These are phyloP conservation scores for Ageneiosus marmoratus DNA, from an alignment of 2,113 vertebrate species.

Conservation along the genomic window DNA sequence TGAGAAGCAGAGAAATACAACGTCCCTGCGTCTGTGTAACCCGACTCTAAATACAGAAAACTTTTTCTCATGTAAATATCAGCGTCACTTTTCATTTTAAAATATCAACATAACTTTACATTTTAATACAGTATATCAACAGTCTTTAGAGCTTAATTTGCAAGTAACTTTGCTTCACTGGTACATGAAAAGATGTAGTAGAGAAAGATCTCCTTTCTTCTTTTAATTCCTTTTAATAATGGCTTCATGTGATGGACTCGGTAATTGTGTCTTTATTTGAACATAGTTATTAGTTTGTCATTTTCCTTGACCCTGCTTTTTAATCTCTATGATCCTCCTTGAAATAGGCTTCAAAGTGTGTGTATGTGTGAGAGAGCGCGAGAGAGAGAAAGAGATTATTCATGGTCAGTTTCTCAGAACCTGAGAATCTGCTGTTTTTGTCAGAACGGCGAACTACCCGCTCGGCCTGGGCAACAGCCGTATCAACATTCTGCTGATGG, in stretches of 20 bases:
- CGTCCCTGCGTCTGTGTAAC: too few relatives aligned
- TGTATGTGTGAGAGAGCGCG: conserved; percentile 14
- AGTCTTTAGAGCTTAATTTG: background rate
- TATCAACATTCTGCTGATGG: conserved; percentile 80
- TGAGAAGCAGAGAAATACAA: background rate
- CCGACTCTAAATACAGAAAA: background rate
- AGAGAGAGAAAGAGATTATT: background rate
- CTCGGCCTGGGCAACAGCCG: conserved; percentile 86
- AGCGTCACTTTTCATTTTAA: background rate
- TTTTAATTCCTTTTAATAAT: conserved; percentile 16
- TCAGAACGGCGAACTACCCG: conserved; percentile 83
- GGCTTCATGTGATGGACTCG: background rate
- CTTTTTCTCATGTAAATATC: background rate
- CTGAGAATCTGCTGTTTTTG: conserved; percentile 33
- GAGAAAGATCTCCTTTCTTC: background rate
- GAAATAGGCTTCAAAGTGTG: conserved; percentile 8
- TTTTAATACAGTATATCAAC: too few relatives aligned
- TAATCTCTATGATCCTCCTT: conserved; percentile 15
- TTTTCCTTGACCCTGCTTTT: background rate
- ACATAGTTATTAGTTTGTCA: conserved; percentile 21
- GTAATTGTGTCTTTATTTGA: conserved; percentile 17
- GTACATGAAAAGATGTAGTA: background rate
- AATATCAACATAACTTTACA: too few relatives aligned
- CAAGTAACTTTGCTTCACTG: background rate
- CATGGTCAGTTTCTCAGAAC: conserved; percentile 38